Conservation (phyloP, 2,888 invertebrate genomes). For the Clitarchus hookeri region DNA sequence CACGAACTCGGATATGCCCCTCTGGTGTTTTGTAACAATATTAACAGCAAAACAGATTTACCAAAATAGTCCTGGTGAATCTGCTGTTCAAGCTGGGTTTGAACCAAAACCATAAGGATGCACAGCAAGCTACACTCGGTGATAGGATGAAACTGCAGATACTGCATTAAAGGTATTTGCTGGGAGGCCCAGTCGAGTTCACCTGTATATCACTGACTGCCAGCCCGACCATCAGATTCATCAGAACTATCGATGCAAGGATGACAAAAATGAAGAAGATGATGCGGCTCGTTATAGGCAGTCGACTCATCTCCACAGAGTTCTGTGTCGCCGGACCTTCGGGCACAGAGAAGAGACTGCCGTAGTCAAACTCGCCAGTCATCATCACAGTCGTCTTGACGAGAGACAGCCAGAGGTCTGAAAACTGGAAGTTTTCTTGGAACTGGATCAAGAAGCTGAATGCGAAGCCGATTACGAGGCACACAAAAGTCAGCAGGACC, state of each 20-base stretch:
- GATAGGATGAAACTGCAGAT: background rate
- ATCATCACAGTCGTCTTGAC: conserved; percentile 63
- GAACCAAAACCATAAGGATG: too few species aligned
- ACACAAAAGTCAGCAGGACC: conserved; percentile 60
- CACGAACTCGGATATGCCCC: too few species aligned
- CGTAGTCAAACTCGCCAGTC: conserved; percentile 62
- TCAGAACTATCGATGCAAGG: conserved; percentile 60
- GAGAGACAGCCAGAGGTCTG: conserved; percentile 54
- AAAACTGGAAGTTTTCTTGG: conserved; percentile 54
- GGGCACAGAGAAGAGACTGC: conserved; percentile 51
- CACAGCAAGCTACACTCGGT: background rate
- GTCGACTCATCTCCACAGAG: conserved; percentile 37
- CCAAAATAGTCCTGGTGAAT: too few species aligned
- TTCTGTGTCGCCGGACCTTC: conserved; percentile 27
- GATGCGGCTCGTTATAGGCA: conserved; percentile 53
- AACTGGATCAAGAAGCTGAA: conserved; percentile 61
- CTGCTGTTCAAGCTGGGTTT: too few species aligned
- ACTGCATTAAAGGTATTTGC: background rate
- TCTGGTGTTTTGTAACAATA: too few species aligned
- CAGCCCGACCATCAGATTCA: conserved; percentile 62
- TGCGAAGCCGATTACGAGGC: conserved; percentile 61
- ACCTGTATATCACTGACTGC: conserved; percentile 59
- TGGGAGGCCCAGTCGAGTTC: background rate
- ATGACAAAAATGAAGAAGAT: conserved; percentile 59
- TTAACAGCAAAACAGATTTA: too few species aligned